Evolutionary conservation across 30 jellyfish, hydroid and myxozoan species (phyloP).

Genomic region (Phacellophora camtschatica): DNA sequence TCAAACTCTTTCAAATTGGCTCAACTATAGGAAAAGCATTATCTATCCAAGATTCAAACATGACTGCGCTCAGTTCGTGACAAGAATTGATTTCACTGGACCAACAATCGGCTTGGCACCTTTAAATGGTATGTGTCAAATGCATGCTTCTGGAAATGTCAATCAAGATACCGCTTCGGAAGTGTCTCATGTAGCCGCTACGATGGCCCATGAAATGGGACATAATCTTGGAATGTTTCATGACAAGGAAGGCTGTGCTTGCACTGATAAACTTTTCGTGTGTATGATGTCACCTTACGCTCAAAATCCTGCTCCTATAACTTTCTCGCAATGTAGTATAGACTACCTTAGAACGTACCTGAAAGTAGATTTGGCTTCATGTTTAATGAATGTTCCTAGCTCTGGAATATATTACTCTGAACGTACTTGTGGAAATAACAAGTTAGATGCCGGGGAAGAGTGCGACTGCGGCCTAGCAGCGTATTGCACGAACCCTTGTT

Average conservation of each 20-base stretch:
- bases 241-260: constrained; percentile 50
- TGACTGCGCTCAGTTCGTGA: constrained; percentile 74
- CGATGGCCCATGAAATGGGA: constrained; percentile 91
- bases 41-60: constrained; percentile 36
- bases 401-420: constrained; percentile 3
- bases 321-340: constrained; percentile 71
- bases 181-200: constrained; percentile 52
- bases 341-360: constrained; percentile 9
- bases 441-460: constrained; percentile 53
- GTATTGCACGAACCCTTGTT: constrained; percentile 51
- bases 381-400: constrained; percentile 39
- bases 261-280: constrained; percentile 14
- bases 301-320: constrained; percentile 43
- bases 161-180: constrained; percentile 69
- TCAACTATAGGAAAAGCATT: constrained; percentile 30
- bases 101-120: constrained; percentile 88
- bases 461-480: constrained; percentile 61
- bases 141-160: constrained; percentile 57
- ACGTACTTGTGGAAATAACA: constrained; percentile 45
- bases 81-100: constrained; percentile 60
- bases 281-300: constrained; percentile 70
- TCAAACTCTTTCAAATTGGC: constrained; percentile 11
- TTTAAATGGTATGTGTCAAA: constrained; percentile 59
- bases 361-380: constrained; percentile 12
- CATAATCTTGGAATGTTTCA: constrained; percentile 88